Base-by-base conservation (phyloP, 2,797 vertebrate genomes). In the Vespertilio murinus region DNA sequence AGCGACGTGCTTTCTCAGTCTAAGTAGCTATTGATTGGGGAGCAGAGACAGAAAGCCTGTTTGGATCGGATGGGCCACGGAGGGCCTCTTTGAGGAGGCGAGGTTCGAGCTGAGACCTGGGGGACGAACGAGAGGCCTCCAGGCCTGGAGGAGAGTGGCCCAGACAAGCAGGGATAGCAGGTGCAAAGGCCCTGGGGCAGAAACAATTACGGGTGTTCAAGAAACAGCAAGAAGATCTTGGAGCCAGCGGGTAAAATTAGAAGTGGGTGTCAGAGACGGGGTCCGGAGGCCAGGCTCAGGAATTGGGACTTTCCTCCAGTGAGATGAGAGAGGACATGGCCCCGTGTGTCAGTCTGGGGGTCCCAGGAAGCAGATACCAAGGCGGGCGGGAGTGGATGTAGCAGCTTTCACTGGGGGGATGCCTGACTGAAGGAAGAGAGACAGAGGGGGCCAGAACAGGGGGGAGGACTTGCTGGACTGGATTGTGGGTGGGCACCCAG, bases 61-160 rank as follows among this genome's bases (percentile, higher is more conserved):
- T 95, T 81, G 54, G 12, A 69, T 84, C 88, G 59, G 67, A 73
- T n/a, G 22, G 54, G 80, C 74, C 64, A 70, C 93, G 90, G 73
- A 84, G 78, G 67, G 22, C 35, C 71, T 59, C 61, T 88, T 52
- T 42, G 77, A 87, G 12, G 33, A 71, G 30, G 74, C 71, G 52
- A 73, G 1, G 5, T 70, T 28, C 33, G 28, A 70, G 17, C 52
- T 30, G 56, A 90, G 40, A 59, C 10, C 25, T 4, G 17, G 18
- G 54, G 47, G 35, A 54, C 14, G 59, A 33, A 20, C 28, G 45
- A 65, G 59, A 69, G 91, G 10, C 56, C 16, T 69, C 56, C 11
- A 38, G 35, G 17, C 40, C 35, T 22, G 17, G 65, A 85, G 52
- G 70, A 65, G 14, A 35, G 18, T 5, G 20, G 38, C n/a, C 25